Percentiles rank a stretch among this genome's conserved stretches.
These are phyloP conservation scores for Lathronympha strigana DNA, from an alignment of 2,888 invertebrate genomes.

Conservation along the genomic window DNA sequence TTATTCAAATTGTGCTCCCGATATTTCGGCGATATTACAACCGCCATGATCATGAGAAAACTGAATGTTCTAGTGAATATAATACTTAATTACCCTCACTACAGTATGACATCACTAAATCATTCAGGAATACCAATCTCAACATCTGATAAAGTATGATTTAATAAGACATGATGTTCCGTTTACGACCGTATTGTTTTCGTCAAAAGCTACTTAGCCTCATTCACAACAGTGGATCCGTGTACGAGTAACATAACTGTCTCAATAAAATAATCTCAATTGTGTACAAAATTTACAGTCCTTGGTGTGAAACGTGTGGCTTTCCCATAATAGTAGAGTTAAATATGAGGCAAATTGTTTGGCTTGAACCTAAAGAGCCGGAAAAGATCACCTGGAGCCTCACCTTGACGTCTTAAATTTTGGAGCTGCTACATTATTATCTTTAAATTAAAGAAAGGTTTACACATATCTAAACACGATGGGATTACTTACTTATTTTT, in stretches of 20 bases:
- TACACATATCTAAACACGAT: too few species aligned
- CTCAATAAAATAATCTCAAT: slow-evolving; percentile 3
- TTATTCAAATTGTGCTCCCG: too few species aligned
- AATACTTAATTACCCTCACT: too few species aligned
- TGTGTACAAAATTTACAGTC: background rate
- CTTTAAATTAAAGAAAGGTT: too few species aligned
- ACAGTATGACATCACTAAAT: background rate
- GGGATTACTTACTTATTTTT: too few species aligned
- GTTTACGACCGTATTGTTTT: slow-evolving; percentile 28
- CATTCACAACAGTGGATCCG: slow-evolving; percentile 14
- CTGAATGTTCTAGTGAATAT: too few species aligned
- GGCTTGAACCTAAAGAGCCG: too few species aligned
- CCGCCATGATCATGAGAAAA: too few species aligned
- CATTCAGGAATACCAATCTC: background rate
- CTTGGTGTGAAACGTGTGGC: background rate
- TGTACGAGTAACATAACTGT: slow-evolving; percentile 18
- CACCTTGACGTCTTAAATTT: too few species aligned
- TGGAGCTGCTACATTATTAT: too few species aligned
- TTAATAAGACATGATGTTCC: background rate
- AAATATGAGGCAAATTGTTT: slow-evolving; percentile 2
- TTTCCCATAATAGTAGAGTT: background rate
- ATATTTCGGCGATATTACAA: too few species aligned
- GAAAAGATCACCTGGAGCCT: too few species aligned
- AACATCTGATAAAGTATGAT: background rate
- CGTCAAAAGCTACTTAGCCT: slow-evolving; percentile 29